Evolutionary conservation across 2,113 vertebrate species (phyloP), one percentile per base, ranked within the genome.

Genomic region (Limnothrissa miodon): DNA sequence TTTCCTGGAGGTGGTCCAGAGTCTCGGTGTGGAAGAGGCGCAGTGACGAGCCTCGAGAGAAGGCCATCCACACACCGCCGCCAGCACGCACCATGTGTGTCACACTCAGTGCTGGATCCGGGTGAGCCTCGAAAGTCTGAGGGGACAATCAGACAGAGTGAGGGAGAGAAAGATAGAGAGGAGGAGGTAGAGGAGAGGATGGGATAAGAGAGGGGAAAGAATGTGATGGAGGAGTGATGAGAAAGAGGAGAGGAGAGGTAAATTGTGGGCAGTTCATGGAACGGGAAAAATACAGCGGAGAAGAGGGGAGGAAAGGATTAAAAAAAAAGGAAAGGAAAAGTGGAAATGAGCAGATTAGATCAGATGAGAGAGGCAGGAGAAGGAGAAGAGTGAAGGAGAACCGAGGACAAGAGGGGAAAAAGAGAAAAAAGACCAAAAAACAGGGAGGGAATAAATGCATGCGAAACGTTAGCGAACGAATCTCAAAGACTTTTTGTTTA

Each of bases 1-100:
- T 97, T 86, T 97, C 96, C 89, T 97, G 96, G 8, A 97, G 92
- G 0, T 96, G 95, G 82, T 96, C 96, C 83, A 95, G 84, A 0
- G 96, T 97, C 92, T 97, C 96, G 0, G 96, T 97, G 91, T 97
- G 96, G 88, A 96, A 97, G 62, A 97, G 95, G 66, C 95, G 96
- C 86, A 97, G 95, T 74, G 95, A 95, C 80, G 96, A 95, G 3
- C 96, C 95, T 0, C 59, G 87, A 23, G 96, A 94, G 13, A 96
- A 97, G 5, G 96, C 95, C 96, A 97, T 96, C 96, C 96, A 97
- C 39, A 97, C 95, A 0, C 96, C 96, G 0, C 95, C 96, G 78
- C 96, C 96, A 0, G 96, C 95, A 78, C 92, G 94, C 85, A 95
- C 92, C 96, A 96, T 96, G 89, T 96, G 96, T 0, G 94, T 95